Evolutionary conservation across 2,888 invertebrate genomes (phyloP).

Genomic region (Lasius fuliginosus): DNA sequence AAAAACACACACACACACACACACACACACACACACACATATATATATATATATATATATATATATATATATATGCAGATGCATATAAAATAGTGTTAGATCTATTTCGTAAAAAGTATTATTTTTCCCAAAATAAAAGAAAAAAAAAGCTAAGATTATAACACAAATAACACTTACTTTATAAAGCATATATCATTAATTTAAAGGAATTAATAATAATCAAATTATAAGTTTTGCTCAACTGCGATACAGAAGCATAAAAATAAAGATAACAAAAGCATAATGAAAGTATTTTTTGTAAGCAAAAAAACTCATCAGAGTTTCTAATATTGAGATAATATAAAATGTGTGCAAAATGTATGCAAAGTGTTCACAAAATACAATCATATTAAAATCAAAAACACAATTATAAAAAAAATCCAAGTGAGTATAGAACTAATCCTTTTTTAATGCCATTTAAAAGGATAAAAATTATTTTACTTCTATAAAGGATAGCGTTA

Average conservation of each 20-base stretch:
- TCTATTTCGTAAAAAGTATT: neutral
- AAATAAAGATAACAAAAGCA: neutral
- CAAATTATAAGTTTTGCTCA: neutral
- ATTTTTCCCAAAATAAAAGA: conserved; percentile 9
- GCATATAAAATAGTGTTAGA: neutral
- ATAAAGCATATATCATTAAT: neutral
- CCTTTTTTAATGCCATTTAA: neutral
- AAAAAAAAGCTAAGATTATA: conserved; percentile 18
- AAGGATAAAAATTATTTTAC: neutral
- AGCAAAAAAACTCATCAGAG: neutral
- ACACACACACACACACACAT: no score
- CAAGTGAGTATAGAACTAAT: neutral
- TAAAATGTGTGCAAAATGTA: neutral
- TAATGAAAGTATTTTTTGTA: neutral
- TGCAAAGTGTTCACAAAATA: neutral
- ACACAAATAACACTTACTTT: conserved; percentile 3
- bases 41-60: no score
- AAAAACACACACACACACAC: neutral
- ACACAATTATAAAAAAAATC: neutral
- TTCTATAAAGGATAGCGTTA: neutral
- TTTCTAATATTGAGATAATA: conserved; percentile 17
- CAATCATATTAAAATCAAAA: neutral
- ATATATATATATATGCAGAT: neutral
- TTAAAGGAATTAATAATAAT: neutral
- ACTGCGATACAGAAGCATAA: neutral